Base-by-base conservation (phyloP, 2,797 vertebrate species). In the Selene dorsalis region DNA sequence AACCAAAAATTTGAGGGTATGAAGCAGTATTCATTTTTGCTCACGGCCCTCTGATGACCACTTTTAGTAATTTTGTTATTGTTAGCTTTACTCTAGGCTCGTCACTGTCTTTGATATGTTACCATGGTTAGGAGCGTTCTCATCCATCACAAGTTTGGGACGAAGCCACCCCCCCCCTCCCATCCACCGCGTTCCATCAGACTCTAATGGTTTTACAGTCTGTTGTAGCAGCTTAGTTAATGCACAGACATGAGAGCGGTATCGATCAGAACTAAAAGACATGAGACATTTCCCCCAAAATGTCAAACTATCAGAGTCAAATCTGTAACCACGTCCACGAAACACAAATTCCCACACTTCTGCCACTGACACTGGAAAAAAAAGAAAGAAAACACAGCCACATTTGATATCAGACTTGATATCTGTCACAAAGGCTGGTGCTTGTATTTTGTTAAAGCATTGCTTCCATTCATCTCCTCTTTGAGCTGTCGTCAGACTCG, bases 401-500 rank as follows among this genome's bases (percentile, higher is more conserved):
- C 45, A 48, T 48, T 20, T 20, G 45, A 48, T 48, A n/a, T 20
- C 45, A 20, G 45, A 48, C 45, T 48, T 48, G 20, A 48, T 48
- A 20, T 48, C 45, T n/a, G 45, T 48, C 45, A 48, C 45, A 48
- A 48, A 8, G 17, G 45, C 7, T 18, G 17, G 45, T 18, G 45
- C 45, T 48, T 20, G 45, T 48, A 18, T 48, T 48, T 48, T 48
- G 45, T 20, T 48, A 17, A 48, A 48, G 20, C 18, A 48, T 20
- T 8, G 45, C 45, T 48, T 48, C 45, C 45, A 48, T 48, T 48
- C 45, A 48, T 18, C 48, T 57, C 59, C 72, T 26, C 22, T 75
- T 73, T 70, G 56, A 80, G 60, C 39, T 75, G 82, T 63, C 83
- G 59, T n/a, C n/a, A n/a, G n/a, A n/a, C n/a, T n/a, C n/a, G n/a